Conservation (phyloP, 2,888 invertebrate genomes). For the Mechanitis mazaeus region DNA sequence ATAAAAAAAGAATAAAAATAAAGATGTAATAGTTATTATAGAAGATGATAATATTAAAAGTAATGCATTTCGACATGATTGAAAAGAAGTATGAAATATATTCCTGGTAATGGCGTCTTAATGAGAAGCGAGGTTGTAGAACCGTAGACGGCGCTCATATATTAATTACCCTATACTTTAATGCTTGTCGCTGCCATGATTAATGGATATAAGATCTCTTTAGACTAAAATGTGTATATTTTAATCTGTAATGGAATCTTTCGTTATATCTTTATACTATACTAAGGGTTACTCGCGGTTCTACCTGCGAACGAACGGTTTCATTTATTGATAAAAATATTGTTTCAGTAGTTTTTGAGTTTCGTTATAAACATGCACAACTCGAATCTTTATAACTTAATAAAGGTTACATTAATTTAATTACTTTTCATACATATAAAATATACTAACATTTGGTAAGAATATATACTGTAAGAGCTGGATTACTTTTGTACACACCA, state of each 20-base stretch:
- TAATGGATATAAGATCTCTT: conserved; percentile 38
- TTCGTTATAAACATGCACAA: too few relatives aligned
- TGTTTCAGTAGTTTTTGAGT: too few relatives aligned
- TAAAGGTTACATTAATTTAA: too few relatives aligned
- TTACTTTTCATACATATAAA: too few relatives aligned
- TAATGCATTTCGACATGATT: conserved; percentile 1
- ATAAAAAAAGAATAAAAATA: not conserved
- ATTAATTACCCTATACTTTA: conserved; percentile 64
- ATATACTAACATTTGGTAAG: too few relatives aligned
- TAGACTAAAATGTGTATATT: conserved; percentile 6
- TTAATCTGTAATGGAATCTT: conserved; percentile 6
- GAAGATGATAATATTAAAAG: not conserved
- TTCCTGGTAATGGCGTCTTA: conserved; percentile 53
- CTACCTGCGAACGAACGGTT: too few relatives aligned
- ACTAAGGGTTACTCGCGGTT: too few relatives aligned
- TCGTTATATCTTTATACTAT: not conserved
- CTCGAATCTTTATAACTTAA: too few relatives aligned
- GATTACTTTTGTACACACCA: not conserved
- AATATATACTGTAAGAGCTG: not conserved
- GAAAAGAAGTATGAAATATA: conserved; percentile 33
- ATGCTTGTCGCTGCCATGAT: conserved; percentile 52
- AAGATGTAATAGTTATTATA: not conserved
- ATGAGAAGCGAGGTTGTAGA: conserved; percentile 57
- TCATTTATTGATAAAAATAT: too few relatives aligned
- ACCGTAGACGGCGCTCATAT: conserved; percentile 50